Base-by-base conservation (phyloP, 2,888 invertebrate species). In the Chloromyia formosa region DNA sequence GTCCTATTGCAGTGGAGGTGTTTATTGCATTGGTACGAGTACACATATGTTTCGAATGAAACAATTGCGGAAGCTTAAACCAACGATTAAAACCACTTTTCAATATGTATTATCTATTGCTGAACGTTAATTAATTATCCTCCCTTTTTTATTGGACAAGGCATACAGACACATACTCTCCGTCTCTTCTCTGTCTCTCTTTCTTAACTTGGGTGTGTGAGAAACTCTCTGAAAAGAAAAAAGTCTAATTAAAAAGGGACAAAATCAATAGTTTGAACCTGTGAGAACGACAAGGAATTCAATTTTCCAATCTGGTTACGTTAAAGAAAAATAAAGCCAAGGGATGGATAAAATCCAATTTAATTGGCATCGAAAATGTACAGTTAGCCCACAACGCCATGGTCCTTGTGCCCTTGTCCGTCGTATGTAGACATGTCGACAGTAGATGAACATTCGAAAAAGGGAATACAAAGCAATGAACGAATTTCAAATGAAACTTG, bases 281-380 rank as follows among this genome's bases (percentile, higher is more conserved):
- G 69, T 12, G 49, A 60, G 42, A 66, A 56, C 20, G 53, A 23
- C 58, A 40, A 62, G 40, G 40, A 74, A 74, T 64, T 23, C 56
- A 74, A 74, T 64, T 64, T 27, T 42, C 56, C 7, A 73, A 35
- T 73, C 73, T 61, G 73, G 22, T 60, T 73, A 23, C 49, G 23
- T 73, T 45, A 1, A 74, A 66, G 18, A 27, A 56, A 56, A 64
- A 66, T 40, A 62, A 62, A 74, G 49, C 22, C 12, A 9, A 2
- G 27, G 7, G 27, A 35, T 35, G 54, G 64, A 56, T 40, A 49
- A 64, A 74, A 64, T 64, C 74, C 66, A 74, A 74, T 74, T 74
- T 74, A 74, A 74, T 74, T 74, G 74, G 74, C 54, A 35, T 74
- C 22, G 20, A n/a, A 42, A 71, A 56, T 49, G 58, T 18, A 54